These are phyloP conservation scores for Columba janthina DNA, from an alignment of 2,113 vertebrate genomes.

Conservation along the genomic window DNA sequence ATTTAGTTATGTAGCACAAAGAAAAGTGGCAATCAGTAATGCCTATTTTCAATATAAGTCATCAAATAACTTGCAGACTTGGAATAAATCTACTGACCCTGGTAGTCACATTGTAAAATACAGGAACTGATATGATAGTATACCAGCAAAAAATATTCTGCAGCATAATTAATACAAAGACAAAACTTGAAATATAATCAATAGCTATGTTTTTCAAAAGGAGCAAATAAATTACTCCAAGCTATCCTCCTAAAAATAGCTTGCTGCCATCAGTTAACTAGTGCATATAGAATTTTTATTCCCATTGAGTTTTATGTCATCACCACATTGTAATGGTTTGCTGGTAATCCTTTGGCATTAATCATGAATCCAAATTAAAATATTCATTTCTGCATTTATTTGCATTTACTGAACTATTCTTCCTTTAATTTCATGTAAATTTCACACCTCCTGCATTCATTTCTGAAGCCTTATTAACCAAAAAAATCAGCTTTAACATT, in stretches of 20 bases:
- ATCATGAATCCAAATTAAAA: constrained; percentile 78
- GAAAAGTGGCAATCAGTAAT: constrained; percentile 22
- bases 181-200: constrained; percentile 63
- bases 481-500: constrained; percentile 67
- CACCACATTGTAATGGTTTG: constrained; percentile 66
- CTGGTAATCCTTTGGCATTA: constrained; percentile 69
- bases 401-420: constrained; percentile 74
- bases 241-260: constrained; percentile 70
- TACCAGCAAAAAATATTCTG: constrained; percentile 40
- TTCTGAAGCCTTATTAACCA: constrained; percentile 59
- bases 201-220: constrained; percentile 39
- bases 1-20: not conserved
- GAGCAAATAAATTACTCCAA: constrained; percentile 61
- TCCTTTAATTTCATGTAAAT: constrained; percentile 81
- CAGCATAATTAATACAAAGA: constrained; percentile 42
- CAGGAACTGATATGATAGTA: not conserved
- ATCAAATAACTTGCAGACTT: constrained; percentile 44
- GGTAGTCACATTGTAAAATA: not conserved
- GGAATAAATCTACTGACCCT: constrained; percentile 24
- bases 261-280: constrained; percentile 61
- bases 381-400: constrained; percentile 78
- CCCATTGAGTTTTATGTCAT: constrained; percentile 70
- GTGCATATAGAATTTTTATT: constrained; percentile 63
- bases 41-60: constrained; percentile 1
- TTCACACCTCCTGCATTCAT: constrained; percentile 66